phyloP scores from a whole-genome alignment of 2,113 vertebrate species.

The Balaenoptera acutorostrata region DNA sequence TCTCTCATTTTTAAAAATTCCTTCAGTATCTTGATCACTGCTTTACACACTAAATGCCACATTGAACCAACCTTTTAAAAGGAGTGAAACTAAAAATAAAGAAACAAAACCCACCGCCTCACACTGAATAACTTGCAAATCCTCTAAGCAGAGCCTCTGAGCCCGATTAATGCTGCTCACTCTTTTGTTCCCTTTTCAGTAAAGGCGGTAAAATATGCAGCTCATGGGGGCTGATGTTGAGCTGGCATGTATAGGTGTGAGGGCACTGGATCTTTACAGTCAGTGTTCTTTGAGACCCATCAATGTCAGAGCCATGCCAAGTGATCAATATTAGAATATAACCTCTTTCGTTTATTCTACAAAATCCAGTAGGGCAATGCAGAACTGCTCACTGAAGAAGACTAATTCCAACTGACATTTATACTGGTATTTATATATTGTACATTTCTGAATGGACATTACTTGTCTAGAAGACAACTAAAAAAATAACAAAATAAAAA shows the following conservation, averaged over 20 bases:
- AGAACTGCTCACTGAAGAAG: background rate
- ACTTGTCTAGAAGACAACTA: background rate
- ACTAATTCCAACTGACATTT: background rate
- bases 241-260: background rate
- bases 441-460: background rate
- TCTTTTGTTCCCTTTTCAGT: background rate
- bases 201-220: background rate
- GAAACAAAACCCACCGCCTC: background rate
- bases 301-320: background rate
- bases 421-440: background rate
- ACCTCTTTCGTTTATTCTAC: background rate
- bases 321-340: background rate
- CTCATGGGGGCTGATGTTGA: background rate
- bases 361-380: background rate
- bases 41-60: background rate
- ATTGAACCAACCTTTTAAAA: background rate
- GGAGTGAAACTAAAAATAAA: background rate
- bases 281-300: background rate
- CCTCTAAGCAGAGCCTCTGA: background rate
- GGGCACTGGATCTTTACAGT: background rate
- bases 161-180: rapidly evolving
- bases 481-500: background rate
- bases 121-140: background rate
- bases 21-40: background rate
- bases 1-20: background rate